Base-by-base conservation (phyloP, 2,888 invertebrate genomes). In the Polyommatus iphigenia region DNA sequence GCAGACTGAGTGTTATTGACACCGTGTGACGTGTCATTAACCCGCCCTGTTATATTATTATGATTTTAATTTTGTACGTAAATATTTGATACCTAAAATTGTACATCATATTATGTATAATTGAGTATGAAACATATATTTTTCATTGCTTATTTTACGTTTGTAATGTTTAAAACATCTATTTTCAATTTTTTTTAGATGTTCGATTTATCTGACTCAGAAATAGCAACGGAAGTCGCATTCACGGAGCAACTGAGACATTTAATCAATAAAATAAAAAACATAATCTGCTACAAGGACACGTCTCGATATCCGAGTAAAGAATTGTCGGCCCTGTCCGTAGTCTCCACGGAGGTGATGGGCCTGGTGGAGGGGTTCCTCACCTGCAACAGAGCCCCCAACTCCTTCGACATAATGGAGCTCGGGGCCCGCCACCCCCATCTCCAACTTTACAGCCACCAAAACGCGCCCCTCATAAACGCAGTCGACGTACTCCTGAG, bases 231-330 rank as follows among this genome's bases (percentile, higher is more conserved):
- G 0, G 96, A 97, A 88, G 95, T 97, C n/a, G 94, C 94, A 79
- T 97, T 96, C 86, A 96, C 96, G 32, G 95, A 96, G 87, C 95
- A 96, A 80, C 91, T 97, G 76, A 94, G 94, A 36, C 91, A 93
- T 83, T 85, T 94, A 76, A 91, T 94, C n/a, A 89, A 91, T 0
- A 94, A 94, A 84, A 93, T 94, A 76, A 94, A 94, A 83, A 94
- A 94, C 79, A 92, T 92, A 13, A 90, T 92, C 80, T 90, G 92
- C 80, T 94, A 93, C 81, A 87, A 90, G 84, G 92, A 90, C 78
- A 91, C 91, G 80, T 89, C 91, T 29, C 89, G 91, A 8, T 93
- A 93, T 81, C 87, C 90, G 0, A 94, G 95, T 67, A 95, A 94
- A 85, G 94, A 94, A 82, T 88, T 95, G 0, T 95, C 95, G 0